Percentiles rank a stretch among this genome's conserved stretches.
phyloP scores from a whole-genome alignment of 1,140 invertebrate genomes.

The Aethina tumida region DNA sequence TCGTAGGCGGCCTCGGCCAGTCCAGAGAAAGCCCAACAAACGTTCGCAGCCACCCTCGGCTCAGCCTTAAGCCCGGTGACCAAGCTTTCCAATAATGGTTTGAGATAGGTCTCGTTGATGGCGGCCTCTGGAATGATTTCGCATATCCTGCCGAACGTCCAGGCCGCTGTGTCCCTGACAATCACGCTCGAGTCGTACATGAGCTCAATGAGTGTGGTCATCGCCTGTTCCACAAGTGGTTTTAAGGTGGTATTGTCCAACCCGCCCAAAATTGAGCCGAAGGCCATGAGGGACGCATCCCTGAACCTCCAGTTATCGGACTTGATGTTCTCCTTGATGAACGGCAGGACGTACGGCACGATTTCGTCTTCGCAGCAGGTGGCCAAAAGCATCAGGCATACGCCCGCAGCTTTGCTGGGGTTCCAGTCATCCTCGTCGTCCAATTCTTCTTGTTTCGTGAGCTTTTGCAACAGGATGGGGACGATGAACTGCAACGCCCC shows the following conservation, averaged over 20 bases:
- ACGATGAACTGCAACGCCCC: conserved; percentile 89
- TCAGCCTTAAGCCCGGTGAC: conserved; percentile 84
- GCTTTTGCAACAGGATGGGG: conserved; percentile 85
- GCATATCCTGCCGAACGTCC: conserved; percentile 96
- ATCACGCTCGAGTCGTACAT: conserved; percentile 90
- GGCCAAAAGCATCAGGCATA: conserved; percentile 97
- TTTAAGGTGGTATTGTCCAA: conserved; percentile 79
- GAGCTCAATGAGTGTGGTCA: conserved; percentile 86
- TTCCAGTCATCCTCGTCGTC: conserved; percentile 99
- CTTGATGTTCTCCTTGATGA: conserved; percentile 89
- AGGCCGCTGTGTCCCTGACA: conserved; percentile 94
- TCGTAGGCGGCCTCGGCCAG: conserved; percentile 97
- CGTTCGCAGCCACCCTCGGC: conserved; percentile 93
- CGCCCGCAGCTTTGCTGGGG: conserved; percentile 96
- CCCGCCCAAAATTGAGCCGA: conserved; percentile 94
- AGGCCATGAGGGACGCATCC: conserved; percentile 98
- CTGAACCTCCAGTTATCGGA: conserved; percentile 88
- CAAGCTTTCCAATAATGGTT: conserved; percentile 79
- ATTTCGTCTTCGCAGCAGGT: conserved; percentile 97
- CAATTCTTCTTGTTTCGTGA: conserved; percentile 89
- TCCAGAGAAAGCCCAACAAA: conserved; percentile 98
- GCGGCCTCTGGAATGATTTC: conserved; percentile 94
- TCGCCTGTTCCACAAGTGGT: conserved; percentile 90
- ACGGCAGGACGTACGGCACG: conserved; percentile 92
- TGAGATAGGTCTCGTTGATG: conserved; percentile 79